phyloP scores from a whole-genome alignment of 2,888 invertebrate species.

The Tetheella fluctuosa region DNA sequence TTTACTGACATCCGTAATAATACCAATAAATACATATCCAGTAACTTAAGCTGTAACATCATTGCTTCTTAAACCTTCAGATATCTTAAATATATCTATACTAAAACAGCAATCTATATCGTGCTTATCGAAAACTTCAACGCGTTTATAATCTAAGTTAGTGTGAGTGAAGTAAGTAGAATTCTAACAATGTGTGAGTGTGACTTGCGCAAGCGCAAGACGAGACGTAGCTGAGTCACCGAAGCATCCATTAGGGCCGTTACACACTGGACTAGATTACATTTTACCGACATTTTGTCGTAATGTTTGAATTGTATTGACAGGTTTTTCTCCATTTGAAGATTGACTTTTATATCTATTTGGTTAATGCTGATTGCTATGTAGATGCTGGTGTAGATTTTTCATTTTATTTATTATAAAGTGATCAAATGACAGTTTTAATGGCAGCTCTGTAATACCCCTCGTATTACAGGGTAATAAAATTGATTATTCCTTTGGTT shows the following conservation, averaged over 20 bases:
- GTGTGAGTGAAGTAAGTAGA: slow-evolving; percentile 44
- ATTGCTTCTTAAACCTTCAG: slow-evolving; percentile 31
- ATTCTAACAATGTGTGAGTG: slow-evolving; percentile 45
- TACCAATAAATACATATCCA: slow-evolving; percentile 40
- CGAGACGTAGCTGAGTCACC: slow-evolving; percentile 71
- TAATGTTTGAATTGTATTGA: slow-evolving; percentile 15
- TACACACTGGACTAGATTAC: slow-evolving; percentile 37
- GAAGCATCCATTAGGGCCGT: slow-evolving; percentile 54
- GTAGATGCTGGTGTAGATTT: neutral
- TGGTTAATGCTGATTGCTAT: neutral
- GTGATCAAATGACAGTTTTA: neutral
- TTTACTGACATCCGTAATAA: slow-evolving; percentile 74
- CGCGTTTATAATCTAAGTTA: slow-evolving; percentile 34
- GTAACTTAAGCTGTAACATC: slow-evolving; percentile 22
- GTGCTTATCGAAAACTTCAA: slow-evolving; percentile 20
- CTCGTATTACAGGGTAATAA: neutral
- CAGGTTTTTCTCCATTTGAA: slow-evolving; percentile 16
- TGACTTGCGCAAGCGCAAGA: slow-evolving; percentile 66
- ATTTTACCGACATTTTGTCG: slow-evolving; percentile 2
- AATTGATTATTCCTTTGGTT: neutral
- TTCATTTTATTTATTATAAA: neutral
- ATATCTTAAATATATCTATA: neutral
- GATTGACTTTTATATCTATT: neutral
- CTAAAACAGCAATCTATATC: slow-evolving; percentile 34
- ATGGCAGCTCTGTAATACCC: neutral